Percentiles rank a stretch among this genome's conserved stretches.
Evolutionary conservation across 2,113 vertebrate species (phyloP).

Genomic region (Sula dactylatra): DNA sequence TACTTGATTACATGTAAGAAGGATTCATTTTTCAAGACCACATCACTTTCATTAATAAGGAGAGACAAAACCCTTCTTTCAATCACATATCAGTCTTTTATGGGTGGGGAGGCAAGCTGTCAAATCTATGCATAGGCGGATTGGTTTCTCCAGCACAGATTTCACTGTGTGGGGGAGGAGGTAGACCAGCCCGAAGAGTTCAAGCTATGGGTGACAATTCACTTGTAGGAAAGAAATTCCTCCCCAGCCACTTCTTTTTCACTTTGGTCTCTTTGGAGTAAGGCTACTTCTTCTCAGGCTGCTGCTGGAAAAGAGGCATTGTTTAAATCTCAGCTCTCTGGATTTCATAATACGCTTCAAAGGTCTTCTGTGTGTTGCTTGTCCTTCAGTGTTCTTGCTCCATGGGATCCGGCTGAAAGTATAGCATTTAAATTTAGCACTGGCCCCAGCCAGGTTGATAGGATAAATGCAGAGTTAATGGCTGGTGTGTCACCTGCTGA

Average conservation of each 20-base stretch:
- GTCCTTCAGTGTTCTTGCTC: background rate
- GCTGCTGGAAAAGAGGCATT: background rate
- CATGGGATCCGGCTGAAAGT: background rate
- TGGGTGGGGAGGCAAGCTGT: background rate
- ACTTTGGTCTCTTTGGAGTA: background rate
- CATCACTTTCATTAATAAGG: background rate
- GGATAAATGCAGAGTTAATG: background rate
- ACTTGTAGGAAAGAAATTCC: background rate
- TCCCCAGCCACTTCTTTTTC: background rate
- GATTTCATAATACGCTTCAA: background rate
- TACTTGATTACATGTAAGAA: background rate
- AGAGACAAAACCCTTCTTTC: background rate
- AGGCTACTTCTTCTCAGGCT: background rate
- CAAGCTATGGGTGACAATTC: background rate
- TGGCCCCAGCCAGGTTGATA: background rate
- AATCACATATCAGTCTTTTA: accelerated
- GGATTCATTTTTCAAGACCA: background rate
- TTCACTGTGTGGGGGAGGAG: background rate
- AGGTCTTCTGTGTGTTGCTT: background rate
- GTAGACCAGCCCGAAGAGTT: background rate
- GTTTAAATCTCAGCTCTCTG: background rate
- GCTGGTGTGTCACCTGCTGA: background rate
- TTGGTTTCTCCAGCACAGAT: background rate
- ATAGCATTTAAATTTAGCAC: background rate
- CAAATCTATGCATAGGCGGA: background rate